Percentiles rank a stretch among this genome's conserved stretches.
Conservation (phyloP, 2,888 invertebrate species). For the Trichopria drosophilae region DNA sequence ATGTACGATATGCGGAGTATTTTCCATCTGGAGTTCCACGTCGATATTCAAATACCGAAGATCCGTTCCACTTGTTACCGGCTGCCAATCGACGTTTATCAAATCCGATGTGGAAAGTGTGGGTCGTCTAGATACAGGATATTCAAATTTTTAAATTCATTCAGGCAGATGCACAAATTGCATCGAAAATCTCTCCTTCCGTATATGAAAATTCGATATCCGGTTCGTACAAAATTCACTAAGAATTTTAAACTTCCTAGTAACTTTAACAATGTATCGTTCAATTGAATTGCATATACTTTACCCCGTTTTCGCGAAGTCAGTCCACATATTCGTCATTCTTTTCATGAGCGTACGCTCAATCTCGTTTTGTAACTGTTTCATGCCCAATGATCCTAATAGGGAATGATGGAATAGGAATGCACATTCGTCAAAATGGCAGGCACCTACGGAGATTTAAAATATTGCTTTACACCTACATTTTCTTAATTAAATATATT, state of each 20-base stretch:
- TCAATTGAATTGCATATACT: no score
- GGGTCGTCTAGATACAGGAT: slow-evolving; percentile 51
- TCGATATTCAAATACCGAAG: slow-evolving; percentile 42
- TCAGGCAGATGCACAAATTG: no score
- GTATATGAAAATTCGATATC: no score
- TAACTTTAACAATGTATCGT: no score
- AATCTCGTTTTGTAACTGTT: no score
- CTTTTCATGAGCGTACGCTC: no score
- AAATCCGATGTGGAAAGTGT: slow-evolving; percentile 40
- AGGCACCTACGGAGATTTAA: slow-evolving; percentile 33
- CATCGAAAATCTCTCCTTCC: no score
- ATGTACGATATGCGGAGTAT: slow-evolving; percentile 20
- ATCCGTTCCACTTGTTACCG: slow-evolving; percentile 33
- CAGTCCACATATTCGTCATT: slow-evolving; percentile 51
- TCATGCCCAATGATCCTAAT: slow-evolving; percentile 21
- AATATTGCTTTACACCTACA: no score
- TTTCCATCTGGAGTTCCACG: slow-evolving; percentile 37
- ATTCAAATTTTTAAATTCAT: no score
- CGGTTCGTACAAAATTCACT: no score
- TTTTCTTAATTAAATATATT: no score
- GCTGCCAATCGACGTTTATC: slow-evolving; percentile 42
- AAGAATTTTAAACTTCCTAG: no score
- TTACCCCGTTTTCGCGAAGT: slow-evolving; percentile 54
- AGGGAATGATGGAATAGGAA: slow-evolving; percentile 43
- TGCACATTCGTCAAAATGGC: slow-evolving; percentile 45